Conservation (phyloP, 2,888 invertebrate genomes). For the Heliconius charithonia region DNA sequence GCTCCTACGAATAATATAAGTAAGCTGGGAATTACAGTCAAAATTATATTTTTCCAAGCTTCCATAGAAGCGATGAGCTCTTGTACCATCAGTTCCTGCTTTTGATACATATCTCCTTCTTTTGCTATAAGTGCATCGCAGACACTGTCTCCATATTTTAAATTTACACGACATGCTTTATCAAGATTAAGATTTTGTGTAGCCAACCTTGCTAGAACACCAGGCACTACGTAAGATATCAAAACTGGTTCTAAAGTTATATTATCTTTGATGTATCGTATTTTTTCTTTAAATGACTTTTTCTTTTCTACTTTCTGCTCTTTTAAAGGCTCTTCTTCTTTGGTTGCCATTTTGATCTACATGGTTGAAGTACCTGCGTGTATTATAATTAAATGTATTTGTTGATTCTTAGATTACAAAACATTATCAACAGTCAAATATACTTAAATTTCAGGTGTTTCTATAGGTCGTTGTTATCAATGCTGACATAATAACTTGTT, state of each 20-base stretch:
- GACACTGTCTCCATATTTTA: constrained; percentile 86
- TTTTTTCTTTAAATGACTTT: constrained; percentile 69
- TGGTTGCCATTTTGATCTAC: constrained; percentile 56
- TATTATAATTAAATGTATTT: constrained; percentile 34
- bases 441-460: constrained; percentile 12
- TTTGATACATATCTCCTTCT: constrained; percentile 85
- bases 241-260: constrained; percentile 87
- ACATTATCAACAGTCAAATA: constrained; percentile 41
- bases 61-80: constrained; percentile 81
- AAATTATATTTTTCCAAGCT: constrained; percentile 81
- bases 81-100: constrained; percentile 85
- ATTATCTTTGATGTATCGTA: constrained; percentile 78
- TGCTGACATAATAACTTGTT: constrained; percentile 1
- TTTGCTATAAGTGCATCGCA: constrained; percentile 89
- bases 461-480: neutral
- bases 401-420: constrained; percentile 26
- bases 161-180: constrained; percentile 92
- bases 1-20: constrained; percentile 84
- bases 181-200: constrained; percentile 93
- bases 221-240: constrained; percentile 85
- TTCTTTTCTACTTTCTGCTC: constrained; percentile 57
- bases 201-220: constrained; percentile 87
- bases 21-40: constrained; percentile 81
- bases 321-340: constrained; percentile 67
- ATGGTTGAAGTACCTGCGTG: constrained; percentile 34